Evolutionary conservation across 2,888 invertebrate genomes (phyloP).

Genomic region (Tenthredo livida): DNA sequence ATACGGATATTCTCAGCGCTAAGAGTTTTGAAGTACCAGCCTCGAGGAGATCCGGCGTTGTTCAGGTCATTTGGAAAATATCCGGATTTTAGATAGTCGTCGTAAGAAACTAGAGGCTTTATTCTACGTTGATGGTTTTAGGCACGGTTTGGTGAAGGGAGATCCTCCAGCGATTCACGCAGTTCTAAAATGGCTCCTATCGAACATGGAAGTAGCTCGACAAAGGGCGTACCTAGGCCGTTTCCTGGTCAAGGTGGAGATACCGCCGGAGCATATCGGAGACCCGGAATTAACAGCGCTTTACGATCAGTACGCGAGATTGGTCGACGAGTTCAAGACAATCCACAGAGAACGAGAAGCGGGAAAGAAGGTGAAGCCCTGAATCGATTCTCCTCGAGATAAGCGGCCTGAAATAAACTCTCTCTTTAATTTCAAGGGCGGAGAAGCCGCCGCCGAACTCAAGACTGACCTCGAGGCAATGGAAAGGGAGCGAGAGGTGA

Average conservation of each 20-base stretch:
- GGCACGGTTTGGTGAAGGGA: constrained; percentile 86
- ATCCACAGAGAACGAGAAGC: constrained; percentile 86
- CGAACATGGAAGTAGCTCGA: constrained; percentile 86
- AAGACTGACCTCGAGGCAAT: constrained; percentile 91
- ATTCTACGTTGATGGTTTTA: constrained; percentile 66
- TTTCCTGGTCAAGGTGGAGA: constrained; percentile 81
- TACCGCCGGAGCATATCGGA: constrained; percentile 87
- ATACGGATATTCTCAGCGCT: constrained; percentile 86
- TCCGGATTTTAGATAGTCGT: background rate
- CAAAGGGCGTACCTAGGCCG: constrained; percentile 91
- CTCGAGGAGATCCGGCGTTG: constrained; percentile 79
- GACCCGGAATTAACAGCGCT: constrained; percentile 87
- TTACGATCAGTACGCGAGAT: constrained; percentile 85
- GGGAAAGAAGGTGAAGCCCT: constrained; percentile 69
- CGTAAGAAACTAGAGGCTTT: background rate
- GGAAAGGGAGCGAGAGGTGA: constrained; percentile 86
- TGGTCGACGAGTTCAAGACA: constrained; percentile 90
- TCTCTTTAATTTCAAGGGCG: constrained; percentile 74
- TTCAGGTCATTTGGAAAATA: constrained; percentile 67
- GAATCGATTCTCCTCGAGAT: background rate
- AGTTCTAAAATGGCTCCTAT: constrained; percentile 89
- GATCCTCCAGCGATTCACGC: constrained; percentile 88
- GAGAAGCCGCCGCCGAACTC: constrained; percentile 88
- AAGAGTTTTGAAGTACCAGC: constrained; percentile 89
- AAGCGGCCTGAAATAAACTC: background rate